Conservation (phyloP, 2,113 vertebrate genomes). For the Melanostigma gelatinosum region DNA sequence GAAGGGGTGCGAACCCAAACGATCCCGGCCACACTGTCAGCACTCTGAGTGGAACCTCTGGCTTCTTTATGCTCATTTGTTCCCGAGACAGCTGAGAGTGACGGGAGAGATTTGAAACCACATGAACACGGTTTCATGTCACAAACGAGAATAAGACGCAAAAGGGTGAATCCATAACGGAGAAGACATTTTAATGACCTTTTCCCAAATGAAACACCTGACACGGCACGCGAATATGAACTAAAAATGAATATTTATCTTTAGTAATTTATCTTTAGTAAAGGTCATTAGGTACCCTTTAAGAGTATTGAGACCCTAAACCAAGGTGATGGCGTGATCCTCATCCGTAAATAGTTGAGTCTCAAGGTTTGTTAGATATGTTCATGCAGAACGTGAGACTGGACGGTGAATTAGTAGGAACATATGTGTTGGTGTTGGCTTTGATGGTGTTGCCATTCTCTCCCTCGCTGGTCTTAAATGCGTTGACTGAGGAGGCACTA, state of each 20-base stretch:
- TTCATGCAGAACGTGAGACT: too few species aligned
- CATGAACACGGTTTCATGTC: background rate
- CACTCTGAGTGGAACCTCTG: background rate
- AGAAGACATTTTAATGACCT: background rate
- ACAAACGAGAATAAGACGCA: background rate
- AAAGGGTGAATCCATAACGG: background rate
- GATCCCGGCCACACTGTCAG: background rate
- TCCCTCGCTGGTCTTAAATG: too few species aligned
- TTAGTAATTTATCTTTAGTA: too few species aligned
- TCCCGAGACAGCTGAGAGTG: conserved; percentile 1
- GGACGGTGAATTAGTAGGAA: too few species aligned
- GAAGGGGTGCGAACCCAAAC: conserved; percentile 32
- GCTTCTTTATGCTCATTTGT: background rate
- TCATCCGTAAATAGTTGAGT: too few species aligned
- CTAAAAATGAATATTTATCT: background rate
- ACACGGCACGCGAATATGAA: background rate
- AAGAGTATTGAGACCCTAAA: too few species aligned
- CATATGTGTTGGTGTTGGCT: too few species aligned
- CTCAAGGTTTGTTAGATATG: too few species aligned
- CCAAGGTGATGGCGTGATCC: too few species aligned
- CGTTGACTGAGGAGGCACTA: too few species aligned
- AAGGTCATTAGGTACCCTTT: too few species aligned
- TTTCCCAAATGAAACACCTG: background rate
- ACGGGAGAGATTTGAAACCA: background rate
- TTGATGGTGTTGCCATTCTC: too few species aligned